Percentiles rank a stretch among this genome's conserved stretches.
Evolutionary conservation across 2,888 invertebrate species (phyloP).

Genomic region (Megastigmus dorsalis): DNA sequence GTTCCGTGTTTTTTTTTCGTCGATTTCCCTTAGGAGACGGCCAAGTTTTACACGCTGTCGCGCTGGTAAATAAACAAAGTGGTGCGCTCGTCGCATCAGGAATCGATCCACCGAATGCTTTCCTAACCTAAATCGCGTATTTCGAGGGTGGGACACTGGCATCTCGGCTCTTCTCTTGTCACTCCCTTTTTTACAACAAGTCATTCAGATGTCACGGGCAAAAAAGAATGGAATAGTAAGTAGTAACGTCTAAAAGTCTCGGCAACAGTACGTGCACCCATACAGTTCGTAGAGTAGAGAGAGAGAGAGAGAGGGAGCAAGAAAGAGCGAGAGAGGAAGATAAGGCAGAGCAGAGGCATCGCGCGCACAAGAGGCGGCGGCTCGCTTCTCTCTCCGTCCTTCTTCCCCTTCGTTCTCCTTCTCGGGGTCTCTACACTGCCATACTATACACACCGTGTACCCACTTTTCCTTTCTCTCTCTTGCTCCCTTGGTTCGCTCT

Average conservation of each 20-base stretch:
- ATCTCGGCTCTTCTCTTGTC: no score
- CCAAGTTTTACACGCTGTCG: no score
- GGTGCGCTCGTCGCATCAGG: not conserved
- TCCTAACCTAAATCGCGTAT: constrained; percentile 52
- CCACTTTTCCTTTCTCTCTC: constrained; percentile 42
- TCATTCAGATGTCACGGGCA: no score
- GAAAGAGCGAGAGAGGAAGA: not conserved
- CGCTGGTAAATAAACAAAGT: constrained; percentile 21
- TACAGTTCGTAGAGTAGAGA: not conserved
- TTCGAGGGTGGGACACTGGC: no score
- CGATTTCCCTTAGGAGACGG: no score
- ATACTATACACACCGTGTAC: constrained; percentile 24
- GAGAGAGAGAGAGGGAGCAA: not conserved
- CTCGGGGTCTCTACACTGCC: not conserved
- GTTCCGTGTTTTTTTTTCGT: no score
- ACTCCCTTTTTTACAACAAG: no score
- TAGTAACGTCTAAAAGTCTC: not conserved
- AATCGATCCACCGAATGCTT: constrained; percentile 22
- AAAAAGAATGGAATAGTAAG: no score
- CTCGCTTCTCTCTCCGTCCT: constrained; percentile 36
- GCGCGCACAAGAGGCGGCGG: constrained; percentile 42
- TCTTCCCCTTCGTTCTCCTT: constrained; percentile 2
- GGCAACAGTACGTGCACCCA: not conserved
- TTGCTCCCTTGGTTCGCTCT: not conserved
- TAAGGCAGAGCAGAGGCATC: not conserved